Evolutionary conservation across 1,140 invertebrate species (phyloP).

Genomic region (Meteorus sp.): DNA sequence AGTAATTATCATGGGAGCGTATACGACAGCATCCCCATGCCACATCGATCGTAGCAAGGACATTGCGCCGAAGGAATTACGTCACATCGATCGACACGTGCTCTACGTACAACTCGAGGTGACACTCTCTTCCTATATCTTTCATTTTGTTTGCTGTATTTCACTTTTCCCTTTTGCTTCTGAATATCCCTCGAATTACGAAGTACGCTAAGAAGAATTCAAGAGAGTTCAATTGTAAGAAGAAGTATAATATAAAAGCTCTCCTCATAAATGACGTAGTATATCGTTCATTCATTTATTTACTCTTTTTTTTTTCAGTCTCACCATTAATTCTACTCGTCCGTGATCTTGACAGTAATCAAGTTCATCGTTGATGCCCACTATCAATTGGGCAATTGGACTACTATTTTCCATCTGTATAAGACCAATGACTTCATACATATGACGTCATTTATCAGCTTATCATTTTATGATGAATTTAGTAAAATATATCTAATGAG

Average conservation of each 20-base stretch:
- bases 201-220: too few species aligned
- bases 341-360: slow-evolving; percentile 50
- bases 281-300: neutral
- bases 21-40: too few species aligned
- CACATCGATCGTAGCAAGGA: slow-evolving; percentile 26
- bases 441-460: neutral
- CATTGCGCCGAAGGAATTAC: slow-evolving; percentile 28
- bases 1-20: slow-evolving; percentile 1
- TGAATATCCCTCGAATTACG: too few species aligned
- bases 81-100: slow-evolving; percentile 27
- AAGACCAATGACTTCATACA: neutral
- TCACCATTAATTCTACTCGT: too few species aligned
- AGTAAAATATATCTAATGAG: neutral
- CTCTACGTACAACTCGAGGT: slow-evolving; percentile 10
- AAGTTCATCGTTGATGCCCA: slow-evolving; percentile 40
- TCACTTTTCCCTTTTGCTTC: neutral
- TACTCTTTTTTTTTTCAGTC: too few species aligned
- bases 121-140: too few species aligned
- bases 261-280: too few species aligned
- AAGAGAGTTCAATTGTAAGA: too few species aligned
- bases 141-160: too few species aligned
- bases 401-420: neutral
- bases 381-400: slow-evolving; percentile 31
- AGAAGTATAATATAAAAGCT: too few species aligned
- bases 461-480: neutral